Evolutionary conservation across 2,797 vertebrate species (phyloP).

Genomic region (Salmo trutta): DNA sequence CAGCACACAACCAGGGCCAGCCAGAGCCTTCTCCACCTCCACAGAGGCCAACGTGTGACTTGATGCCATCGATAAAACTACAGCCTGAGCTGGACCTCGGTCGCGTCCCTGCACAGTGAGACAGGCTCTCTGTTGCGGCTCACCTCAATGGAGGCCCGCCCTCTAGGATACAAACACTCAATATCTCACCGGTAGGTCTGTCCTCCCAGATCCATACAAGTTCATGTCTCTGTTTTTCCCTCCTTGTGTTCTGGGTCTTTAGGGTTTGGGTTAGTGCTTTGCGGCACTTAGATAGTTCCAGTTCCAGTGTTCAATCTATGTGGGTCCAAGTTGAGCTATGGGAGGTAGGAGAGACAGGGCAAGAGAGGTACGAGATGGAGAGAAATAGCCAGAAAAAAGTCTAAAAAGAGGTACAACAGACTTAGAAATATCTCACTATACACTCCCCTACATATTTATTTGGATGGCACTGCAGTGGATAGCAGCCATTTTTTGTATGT

Average conservation of each 20-base stretch:
- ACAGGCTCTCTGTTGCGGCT: constrained; percentile 47
- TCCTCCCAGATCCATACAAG: constrained; percentile 60
- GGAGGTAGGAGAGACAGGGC: constrained; percentile 22
- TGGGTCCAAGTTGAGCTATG: constrained; percentile 22
- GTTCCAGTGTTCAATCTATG: neutral
- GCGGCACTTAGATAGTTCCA: neutral
- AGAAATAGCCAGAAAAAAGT: neutral
- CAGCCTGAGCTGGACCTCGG: constrained; percentile 60
- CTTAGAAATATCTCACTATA: neutral
- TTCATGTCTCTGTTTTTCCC: constrained; percentile 55
- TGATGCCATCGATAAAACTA: constrained; percentile 80
- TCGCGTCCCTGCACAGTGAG: constrained; percentile 40
- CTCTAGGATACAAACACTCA: constrained; percentile 74
- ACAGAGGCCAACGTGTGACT: constrained; percentile 72
- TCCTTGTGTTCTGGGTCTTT: constrained; percentile 34
- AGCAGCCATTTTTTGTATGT: no score
- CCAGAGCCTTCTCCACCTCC: constrained; percentile 44
- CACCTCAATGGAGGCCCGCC: constrained; percentile 58
- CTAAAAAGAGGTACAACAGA: neutral
- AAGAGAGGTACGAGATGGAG: neutral
- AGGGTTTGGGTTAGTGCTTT: constrained; percentile 42
- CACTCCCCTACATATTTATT: no score
- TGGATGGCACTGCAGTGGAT: no score
- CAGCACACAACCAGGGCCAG: constrained; percentile 33
- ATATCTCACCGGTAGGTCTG: constrained; percentile 71